Base-by-base conservation (phyloP, 2,888 invertebrate species). In the Oscheius sp. region DNA sequence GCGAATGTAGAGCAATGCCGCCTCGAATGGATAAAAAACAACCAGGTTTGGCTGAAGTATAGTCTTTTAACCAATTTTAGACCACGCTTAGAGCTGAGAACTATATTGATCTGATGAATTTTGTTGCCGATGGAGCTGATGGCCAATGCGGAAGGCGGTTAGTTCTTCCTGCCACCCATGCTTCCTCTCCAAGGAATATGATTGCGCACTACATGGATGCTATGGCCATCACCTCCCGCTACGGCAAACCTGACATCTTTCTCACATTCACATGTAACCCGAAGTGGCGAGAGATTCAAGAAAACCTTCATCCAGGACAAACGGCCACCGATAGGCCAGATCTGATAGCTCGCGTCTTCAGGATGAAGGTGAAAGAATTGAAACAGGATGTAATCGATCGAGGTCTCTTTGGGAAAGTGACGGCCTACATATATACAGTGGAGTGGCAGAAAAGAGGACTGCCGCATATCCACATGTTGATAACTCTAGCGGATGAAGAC, bases 101-200 rank as follows among this genome's bases (percentile, higher is more conserved):
- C 25, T 61, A 45, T 25, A 6, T 10, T 17, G 29, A 48, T 12
- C 23, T 50, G 20, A 27, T 23, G 20, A 31, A 48, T 8, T 65
- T 50, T 50, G 17, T 65, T 5, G 37, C 17, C n/a, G 52, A 65
- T 29, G 64, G 52, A 34, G 64, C 1, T 6, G 73, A 27, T 23
- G 29, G 50, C 3, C 27, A 25, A n/a, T 20, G 46, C 50, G 84
- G 82, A n/a, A 70, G 29, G 12, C 29, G 73, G 10, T 55, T 78
- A 6, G 70, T 85, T 12, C 70, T 87, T 5, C 86, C 87, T 5
- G 61, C 79, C 27, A 68, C 71, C 6, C 81, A 74, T 52, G 78
- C 72, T 4, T 87, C 87, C n/a, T 79, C 87, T n/a, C 87, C 87
- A 65, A 72, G 88, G 15, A 81, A 87, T 39, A 82, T 85, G 82